These are phyloP conservation scores for Perognathus longimembris DNA, from an alignment of 2,113 vertebrate genomes.

Conservation along the genomic window DNA sequence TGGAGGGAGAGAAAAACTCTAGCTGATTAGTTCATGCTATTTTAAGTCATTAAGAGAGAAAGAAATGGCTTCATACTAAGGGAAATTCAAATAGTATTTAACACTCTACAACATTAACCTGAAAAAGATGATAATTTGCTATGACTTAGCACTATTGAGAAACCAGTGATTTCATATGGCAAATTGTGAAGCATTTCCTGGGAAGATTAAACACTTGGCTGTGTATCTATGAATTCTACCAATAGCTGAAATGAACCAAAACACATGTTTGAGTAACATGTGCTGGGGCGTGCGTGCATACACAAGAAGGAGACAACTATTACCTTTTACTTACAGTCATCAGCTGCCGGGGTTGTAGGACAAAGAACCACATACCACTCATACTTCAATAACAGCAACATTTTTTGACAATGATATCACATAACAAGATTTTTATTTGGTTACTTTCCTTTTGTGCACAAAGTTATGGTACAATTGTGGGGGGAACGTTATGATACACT, in stretches of 20 bases:
- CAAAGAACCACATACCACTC: background rate
- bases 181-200: slow-evolving; percentile 25
- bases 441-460: background rate
- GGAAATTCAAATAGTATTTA: slow-evolving; percentile 73
- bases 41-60: slow-evolving; percentile 76
- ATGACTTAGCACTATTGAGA: slow-evolving; percentile 74
- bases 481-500: no score
- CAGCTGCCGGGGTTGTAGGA: background rate
- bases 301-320: background rate
- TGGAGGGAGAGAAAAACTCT: slow-evolving; percentile 36
- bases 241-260: slow-evolving; percentile 43
- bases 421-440: background rate
- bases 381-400: slow-evolving; percentile 2
- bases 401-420: background rate
- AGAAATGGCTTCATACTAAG: slow-evolving; percentile 69
- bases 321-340: background rate
- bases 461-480: background rate
- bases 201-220: slow-evolving; percentile 54
- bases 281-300: no score
- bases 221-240: slow-evolving; percentile 14
- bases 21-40: slow-evolving; percentile 73
- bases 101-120: slow-evolving; percentile 73
- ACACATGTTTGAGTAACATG: background rate
- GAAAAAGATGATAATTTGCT: slow-evolving; percentile 76
- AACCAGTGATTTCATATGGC: slow-evolving; percentile 67